phyloP scores from a whole-genome alignment of 1,140 invertebrate genomes.

The Chironomus tepperi region DNA sequence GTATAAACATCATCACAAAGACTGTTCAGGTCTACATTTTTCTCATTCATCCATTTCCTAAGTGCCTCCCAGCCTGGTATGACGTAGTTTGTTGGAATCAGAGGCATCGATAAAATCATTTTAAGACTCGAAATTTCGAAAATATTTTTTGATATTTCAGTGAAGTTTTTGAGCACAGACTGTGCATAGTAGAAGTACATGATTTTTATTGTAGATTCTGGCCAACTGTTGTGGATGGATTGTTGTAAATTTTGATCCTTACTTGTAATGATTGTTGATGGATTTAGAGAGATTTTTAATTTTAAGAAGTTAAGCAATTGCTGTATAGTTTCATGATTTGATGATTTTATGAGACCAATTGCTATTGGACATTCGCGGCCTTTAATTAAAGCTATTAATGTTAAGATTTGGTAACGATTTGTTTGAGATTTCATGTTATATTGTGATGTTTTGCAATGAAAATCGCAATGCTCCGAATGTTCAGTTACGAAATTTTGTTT shows the following conservation, averaged over 20 bases:
- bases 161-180: background rate
- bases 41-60: constrained; percentile 27
- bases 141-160: background rate
- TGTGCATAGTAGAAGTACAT: background rate
- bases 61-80: constrained; percentile 24
- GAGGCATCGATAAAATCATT: constrained; percentile 26
- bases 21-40: background rate
- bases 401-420: background rate
- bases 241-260: background rate
- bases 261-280: background rate
- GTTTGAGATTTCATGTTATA: background rate
- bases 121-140: background rate
- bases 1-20: constrained; percentile 26
- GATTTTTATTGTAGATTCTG: background rate
- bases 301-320: background rate
- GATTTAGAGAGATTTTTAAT: background rate
- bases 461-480: too few species aligned
- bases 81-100: constrained; percentile 27
- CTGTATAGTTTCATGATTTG: background rate
- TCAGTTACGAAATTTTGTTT: too few species aligned
- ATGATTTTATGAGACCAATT: background rate
- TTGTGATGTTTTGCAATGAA: too few species aligned
- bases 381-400: background rate
- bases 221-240: background rate
- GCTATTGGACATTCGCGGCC: background rate